These are phyloP conservation scores for Sciurus vulgaris DNA, from an alignment of 2,797 vertebrate genomes.

Conservation along the genomic window DNA sequence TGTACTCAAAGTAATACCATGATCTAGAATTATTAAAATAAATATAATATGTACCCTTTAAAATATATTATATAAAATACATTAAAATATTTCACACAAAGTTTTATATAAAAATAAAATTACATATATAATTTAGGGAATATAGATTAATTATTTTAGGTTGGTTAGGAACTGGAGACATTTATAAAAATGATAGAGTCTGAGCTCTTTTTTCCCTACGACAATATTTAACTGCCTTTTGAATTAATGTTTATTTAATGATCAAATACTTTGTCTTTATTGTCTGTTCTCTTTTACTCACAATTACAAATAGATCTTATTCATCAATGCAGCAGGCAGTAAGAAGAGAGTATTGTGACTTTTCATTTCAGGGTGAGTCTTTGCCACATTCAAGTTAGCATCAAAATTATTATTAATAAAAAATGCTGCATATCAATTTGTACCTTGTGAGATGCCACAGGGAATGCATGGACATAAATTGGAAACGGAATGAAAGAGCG, in stretches of 20 bases:
- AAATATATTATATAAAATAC: not conserved
- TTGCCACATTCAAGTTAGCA: conserved; percentile 33
- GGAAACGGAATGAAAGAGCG: conserved; percentile 41
- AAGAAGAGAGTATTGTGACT: not conserved
- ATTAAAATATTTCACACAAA: not conserved
- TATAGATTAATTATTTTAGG: not conserved
- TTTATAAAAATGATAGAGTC: conserved; percentile 8
- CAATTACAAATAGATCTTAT: conserved; percentile 23
- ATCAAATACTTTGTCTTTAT: not conserved
- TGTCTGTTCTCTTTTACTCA: not conserved
- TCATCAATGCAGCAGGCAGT: not conserved
- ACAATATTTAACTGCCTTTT: conserved; percentile 37
- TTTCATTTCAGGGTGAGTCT: conserved; percentile 32
- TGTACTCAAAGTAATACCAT: not conserved
- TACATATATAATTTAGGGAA: not conserved
- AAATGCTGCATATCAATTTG: not conserved
- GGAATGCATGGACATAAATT: conserved; percentile 5
- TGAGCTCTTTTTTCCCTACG: not conserved
- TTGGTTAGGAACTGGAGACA: not conserved
- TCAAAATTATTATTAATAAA: conserved; percentile 46
- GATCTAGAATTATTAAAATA: not conserved
- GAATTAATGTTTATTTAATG: conserved; percentile 31
- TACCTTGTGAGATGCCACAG: conserved; percentile 12
- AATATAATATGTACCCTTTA: not conserved
- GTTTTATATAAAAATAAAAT: not conserved